Evolutionary conservation across 2,797 vertebrate genomes (phyloP), one percentile per base, ranked within the genome.

Genomic region (Pempheris klunzingeri): DNA sequence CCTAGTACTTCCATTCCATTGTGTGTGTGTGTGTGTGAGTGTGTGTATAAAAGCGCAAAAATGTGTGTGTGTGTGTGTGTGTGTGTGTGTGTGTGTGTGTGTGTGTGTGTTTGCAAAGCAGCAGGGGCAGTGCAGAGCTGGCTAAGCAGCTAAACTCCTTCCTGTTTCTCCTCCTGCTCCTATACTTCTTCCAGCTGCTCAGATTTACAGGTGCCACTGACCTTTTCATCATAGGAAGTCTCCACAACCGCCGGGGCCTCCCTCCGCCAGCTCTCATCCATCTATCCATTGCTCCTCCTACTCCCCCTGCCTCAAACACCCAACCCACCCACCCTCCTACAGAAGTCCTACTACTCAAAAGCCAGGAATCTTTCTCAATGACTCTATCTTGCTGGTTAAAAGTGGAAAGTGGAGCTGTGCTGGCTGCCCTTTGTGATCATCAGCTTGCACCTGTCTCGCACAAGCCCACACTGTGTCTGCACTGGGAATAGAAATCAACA

Each of bases 151-250:
- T 86, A 85, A 91, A 71, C 32, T 57, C 78, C 66, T 78, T 77
- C 74, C 68, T 70, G 34, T 60, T 34, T 43, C 65, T 30, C 44
- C 49, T 75, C 54, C 41, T 22, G 2, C 59, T 76, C 44, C 47
- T 2, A 46, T 71, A 72, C 71, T 85, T 82, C 78, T 90, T 78
- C 94, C 95, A 97, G 95, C 95, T 95, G 95, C 90, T 91, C 83
- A 94, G 95, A 96, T 96, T 97, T 96, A 96, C 93, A 96, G 94
- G 95, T 93, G 93, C 91, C 93, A 94, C 77, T 95, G 95, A 96
- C 94, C 96, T 95, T 90, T 94, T 95, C 93, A 95, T 95, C 96
- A 92, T 92, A 95, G 94, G 95, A 95, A 96, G 94, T 92, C 87
- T 89, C 93, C 90, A 89, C 84, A 81, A 77, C 91, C 77, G 83